Evolutionary conservation across 2,888 invertebrate genomes (phyloP), one percentile per base, ranked within the genome.

Genomic region (Candidula unifasciata): DNA sequence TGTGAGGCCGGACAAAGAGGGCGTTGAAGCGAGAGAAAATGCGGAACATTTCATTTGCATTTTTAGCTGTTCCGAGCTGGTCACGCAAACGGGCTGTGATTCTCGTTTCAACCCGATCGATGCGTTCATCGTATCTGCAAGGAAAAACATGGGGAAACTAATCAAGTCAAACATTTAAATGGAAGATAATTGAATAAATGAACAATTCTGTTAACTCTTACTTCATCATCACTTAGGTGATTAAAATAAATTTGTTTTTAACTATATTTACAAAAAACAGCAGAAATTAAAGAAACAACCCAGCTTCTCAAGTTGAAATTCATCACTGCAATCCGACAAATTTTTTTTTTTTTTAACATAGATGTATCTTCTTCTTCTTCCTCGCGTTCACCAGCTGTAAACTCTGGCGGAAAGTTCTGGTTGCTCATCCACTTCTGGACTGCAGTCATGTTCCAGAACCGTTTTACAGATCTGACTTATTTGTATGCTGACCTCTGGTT

Each of bases 11-110:
- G 18, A 99, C 98, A 94, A 99, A 99, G 80, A 99, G 95, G 0
- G 99, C 99, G 94, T 99, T 99, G 95, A 99, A 99, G 30, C 99
- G 96, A 0, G 98, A 98, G 95, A 95, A 95, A 91, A 99, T 99
- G 84, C 98, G 96, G 95, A 99, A 99, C 99, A 99, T 99, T 89
- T 99, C 99, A 93, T 99, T 99, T 33, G 99, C 99, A 94, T 99
- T 99, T 94, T 98, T 98, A 0, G 99, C 99, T 0, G 98, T 98
- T 80, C 99, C 99, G 64, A 99, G 95, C 94, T 99, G 99, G 94
- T 99, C 99, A 85, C 99, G 96, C 8, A 99, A 95, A 93, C 98
- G 97, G 0, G 99, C 98, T 0, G 99, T 99, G 90, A 99, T 99
- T 88, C 98, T 96, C 0, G 99, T 97, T 94, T 99, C 99, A 3